These are phyloP conservation scores for Epinotia bilunana DNA, from an alignment of 2,888 invertebrate species.

Conservation along the genomic window DNA sequence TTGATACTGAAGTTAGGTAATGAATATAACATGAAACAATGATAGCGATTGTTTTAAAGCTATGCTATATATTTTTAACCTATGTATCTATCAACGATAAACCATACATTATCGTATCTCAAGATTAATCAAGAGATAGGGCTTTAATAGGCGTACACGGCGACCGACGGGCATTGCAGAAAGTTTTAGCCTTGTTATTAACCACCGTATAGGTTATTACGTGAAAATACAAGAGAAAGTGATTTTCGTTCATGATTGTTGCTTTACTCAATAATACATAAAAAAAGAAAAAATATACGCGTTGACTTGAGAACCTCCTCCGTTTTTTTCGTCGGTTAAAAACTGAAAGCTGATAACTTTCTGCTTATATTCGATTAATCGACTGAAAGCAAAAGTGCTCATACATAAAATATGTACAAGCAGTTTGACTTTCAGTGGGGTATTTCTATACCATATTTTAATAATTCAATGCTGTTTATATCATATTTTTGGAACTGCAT, in stretches of 20 bases:
- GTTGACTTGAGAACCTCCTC: too few species aligned
- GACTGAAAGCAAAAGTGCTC: conserved; percentile 14
- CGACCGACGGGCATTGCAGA: conserved; percentile 35
- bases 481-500: neutral
- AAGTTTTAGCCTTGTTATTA: conserved; percentile 47
- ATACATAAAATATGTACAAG: too few species aligned
- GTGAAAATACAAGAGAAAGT: conserved; percentile 51
- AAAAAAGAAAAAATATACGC: too few species aligned
- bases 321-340: too few species aligned
- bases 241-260: conserved; percentile 47
- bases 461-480: neutral
- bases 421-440: too few species aligned
- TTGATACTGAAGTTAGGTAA: neutral
- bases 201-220: conserved; percentile 32
- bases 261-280: conserved; percentile 42
- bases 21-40: neutral
- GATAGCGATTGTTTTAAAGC: conserved; percentile 4
- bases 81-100: neutral
- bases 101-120: conserved; percentile 27
- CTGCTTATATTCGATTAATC: conserved; percentile 24
- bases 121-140: conserved; percentile 43
- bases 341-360: conserved; percentile 41
- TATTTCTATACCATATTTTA: too few species aligned
- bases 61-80: too few species aligned
- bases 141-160: conserved; percentile 26